Evolutionary conservation across 1,140 invertebrate species (phyloP), one percentile per base, ranked within the genome.

Genomic region (Drosophila navojoa): DNA sequence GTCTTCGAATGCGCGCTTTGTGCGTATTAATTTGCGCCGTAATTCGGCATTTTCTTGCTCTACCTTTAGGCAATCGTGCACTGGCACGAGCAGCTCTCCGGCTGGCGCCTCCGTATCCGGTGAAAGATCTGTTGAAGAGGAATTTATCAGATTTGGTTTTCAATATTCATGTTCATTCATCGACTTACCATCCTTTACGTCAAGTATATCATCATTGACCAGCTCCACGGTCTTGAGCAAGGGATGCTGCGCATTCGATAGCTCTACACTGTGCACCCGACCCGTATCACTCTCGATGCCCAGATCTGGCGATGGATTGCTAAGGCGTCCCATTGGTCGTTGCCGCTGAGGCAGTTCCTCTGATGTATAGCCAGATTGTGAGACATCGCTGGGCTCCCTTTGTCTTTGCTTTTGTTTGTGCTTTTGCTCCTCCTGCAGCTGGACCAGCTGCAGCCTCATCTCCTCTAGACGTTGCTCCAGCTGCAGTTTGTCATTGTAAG

Each of bases 271-370:
- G 0, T 93, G 94, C 61, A 93, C 93, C 27, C 94, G 91, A 22
- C 94, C 94, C 4, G 93, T 93, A 76, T 96, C 95, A 77, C 95
- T 96, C 82, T 96, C 95, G 53, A 96, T 96, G 3, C 95, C 95
- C 52, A 96, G 92, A 92, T 96, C 95, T 1, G 95, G 95, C 3
- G 95, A 96, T 38, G 94, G 94, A 77, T 94, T 95, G 2, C 89
- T 91, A 4, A 92, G 71, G 1, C 91, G 77, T 27, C 92, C 77
- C 10, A 29, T 29, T 22, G 90, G 90, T 7, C 7, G 32, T 27
- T 19, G 69, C 6, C 70, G 59, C 7, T 71, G 49, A 11, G 76
- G 70, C 11, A 92, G 71, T 42, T 93, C 82, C 60, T 92, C 92
- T 1, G 91, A 92, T 0, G 81, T 90, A 50, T 92, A 93, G 15